Conservation (phyloP, 2,888 invertebrate genomes). For the Ochropacha duplaris region DNA sequence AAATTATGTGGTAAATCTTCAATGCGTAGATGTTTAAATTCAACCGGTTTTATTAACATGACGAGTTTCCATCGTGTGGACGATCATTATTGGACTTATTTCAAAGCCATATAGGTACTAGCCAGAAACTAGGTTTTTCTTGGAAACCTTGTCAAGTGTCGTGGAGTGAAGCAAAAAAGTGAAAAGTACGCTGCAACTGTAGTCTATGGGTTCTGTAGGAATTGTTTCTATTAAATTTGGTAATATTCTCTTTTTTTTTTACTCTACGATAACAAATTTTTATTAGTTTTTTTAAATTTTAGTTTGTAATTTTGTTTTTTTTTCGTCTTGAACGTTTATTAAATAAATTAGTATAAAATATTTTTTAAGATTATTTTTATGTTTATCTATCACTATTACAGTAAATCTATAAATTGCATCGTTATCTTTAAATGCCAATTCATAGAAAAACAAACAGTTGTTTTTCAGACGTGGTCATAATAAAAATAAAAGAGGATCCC, state of each 20-base stretch:
- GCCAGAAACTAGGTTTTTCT: background rate
- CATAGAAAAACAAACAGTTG: background rate
- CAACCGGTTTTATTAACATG: background rate
- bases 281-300: too few species aligned
- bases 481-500: conserved; percentile 1
- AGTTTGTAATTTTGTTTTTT: too few species aligned
- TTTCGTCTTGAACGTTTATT: too few species aligned
- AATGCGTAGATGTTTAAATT: background rate
- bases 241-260: too few species aligned
- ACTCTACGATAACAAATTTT: too few species aligned
- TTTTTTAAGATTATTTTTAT: too few species aligned
- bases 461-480: background rate
- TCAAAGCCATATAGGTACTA: background rate
- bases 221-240: background rate
- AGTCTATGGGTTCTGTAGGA: background rate
- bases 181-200: conserved; percentile 1
- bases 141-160: background rate
- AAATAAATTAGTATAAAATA: too few species aligned
- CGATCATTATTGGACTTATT: background rate
- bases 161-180: background rate
- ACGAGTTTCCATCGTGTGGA: background rate
- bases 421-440: too few species aligned
- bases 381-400: too few species aligned
- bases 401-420: too few species aligned
- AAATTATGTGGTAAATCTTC: background rate